Evolutionary conservation across 2,113 vertebrate genomes (phyloP).

Genomic region (Aythya baeri): DNA sequence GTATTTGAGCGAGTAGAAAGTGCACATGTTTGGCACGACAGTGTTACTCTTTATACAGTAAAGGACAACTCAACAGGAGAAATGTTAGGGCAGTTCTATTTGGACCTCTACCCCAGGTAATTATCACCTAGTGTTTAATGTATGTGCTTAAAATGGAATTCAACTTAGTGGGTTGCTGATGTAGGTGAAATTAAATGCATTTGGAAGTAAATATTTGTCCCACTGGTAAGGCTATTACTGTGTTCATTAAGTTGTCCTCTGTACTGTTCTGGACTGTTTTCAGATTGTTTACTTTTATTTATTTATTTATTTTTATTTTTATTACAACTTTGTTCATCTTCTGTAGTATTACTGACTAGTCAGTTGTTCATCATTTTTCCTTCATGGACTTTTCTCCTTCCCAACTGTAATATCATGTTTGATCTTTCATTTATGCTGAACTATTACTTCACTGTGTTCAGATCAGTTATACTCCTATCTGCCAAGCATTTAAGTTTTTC

Average conservation of each 20-base stretch:
- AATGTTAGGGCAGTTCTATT: conserved; percentile 91
- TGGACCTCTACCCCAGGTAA: conserved; percentile 95
- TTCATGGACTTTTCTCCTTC: background rate
- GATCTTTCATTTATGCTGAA: background rate
- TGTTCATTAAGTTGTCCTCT: background rate
- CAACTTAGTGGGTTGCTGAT: background rate
- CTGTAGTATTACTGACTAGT: background rate
- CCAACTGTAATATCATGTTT: background rate
- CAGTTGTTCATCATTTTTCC: background rate
- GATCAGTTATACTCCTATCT: background rate
- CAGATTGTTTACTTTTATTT: background rate
- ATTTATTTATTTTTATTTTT: background rate
- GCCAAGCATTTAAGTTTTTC: background rate
- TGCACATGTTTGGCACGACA: conserved; percentile 88
- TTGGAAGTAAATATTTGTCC: background rate
- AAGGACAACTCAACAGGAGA: conserved; percentile 84
- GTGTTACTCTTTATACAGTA: conserved; percentile 86
- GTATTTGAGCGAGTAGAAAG: conserved; percentile 81
- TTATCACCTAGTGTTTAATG: background rate
- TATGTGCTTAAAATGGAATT: background rate
- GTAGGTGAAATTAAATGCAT: background rate
- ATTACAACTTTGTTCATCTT: background rate
- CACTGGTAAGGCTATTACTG: background rate
- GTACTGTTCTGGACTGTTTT: background rate
- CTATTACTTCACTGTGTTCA: background rate